A percentile compares a stretch with the other conserved stretches of the same genome.
These are phyloP conservation scores for Samia ricini DNA, from an alignment of 1,140 invertebrate species.

Conservation along the genomic window DNA sequence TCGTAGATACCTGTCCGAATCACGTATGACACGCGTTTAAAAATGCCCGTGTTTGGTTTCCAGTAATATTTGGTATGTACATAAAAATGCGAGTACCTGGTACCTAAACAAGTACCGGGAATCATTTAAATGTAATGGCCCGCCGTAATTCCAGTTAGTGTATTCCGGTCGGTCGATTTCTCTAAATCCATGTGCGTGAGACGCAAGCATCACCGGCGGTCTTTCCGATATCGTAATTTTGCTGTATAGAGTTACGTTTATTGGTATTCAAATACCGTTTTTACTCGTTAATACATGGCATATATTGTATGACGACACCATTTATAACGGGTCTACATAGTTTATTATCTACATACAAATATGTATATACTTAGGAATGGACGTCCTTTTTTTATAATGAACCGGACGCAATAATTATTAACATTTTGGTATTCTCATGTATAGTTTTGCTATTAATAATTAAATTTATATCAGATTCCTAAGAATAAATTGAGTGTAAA, in stretches of 20 bases:
- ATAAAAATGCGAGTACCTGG: conserved; percentile 22
- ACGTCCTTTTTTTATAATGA: no score
- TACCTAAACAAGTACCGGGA: conserved; percentile 44
- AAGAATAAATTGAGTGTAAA: no score
- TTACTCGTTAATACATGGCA: conserved; percentile 58
- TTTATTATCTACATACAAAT: conserved; percentile 34
- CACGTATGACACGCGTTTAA: conserved; percentile 9
- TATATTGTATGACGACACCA: conserved; percentile 54
- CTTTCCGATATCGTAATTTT: conserved; percentile 63
- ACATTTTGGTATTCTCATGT: no score
- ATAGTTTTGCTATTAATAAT: no score
- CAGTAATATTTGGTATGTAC: conserved; percentile 33
- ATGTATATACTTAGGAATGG: conserved; percentile 27
- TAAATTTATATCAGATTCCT: no score
- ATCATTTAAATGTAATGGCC: conserved; percentile 67
- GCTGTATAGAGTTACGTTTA: conserved; percentile 28
- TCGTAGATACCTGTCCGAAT: not conserved
- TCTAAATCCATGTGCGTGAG: conserved; percentile 54
- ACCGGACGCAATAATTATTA: no score
- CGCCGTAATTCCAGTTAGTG: conserved; percentile 60
- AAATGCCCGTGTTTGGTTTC: conserved; percentile 32
- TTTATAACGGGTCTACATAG: conserved; percentile 51
- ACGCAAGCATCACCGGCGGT: conserved; percentile 47
- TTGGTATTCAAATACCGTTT: conserved; percentile 63
- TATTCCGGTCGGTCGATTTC: conserved; percentile 54